A percentile compares a stretch with the other conserved stretches of the same genome.
These are phyloP conservation scores for Pampusana beccarii DNA, from an alignment of 2,113 vertebrate species.

Conservation along the genomic window DNA sequence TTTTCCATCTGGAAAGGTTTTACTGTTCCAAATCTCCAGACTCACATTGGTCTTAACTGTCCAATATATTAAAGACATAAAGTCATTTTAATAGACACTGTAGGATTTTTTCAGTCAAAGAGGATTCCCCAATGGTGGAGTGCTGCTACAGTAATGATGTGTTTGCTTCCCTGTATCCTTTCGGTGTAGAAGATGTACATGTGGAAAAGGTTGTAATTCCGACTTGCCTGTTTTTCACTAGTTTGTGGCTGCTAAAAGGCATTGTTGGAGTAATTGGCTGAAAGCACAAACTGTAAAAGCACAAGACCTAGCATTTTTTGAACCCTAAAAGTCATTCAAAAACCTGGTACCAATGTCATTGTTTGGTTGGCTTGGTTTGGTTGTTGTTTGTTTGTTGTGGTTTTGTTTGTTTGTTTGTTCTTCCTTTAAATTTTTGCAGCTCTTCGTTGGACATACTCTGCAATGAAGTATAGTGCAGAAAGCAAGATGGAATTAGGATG, in stretches of 20 bases:
- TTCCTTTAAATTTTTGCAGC: neutral
- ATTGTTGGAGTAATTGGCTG: neutral
- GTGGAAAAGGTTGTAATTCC: neutral
- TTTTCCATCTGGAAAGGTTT: conserved; percentile 8
- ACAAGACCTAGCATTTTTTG: neutral
- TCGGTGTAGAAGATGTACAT: neutral
- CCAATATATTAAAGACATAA: neutral
- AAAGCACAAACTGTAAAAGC: neutral
- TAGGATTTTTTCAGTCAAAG: neutral
- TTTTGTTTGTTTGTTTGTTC: no score
- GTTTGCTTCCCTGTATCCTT: neutral
- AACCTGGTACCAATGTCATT: rapidly evolving
- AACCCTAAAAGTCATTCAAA: neutral
- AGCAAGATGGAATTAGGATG: neutral
- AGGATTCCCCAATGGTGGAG: neutral
- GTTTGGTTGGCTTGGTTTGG: no score
- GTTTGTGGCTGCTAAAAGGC: neutral
- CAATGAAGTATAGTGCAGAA: neutral
- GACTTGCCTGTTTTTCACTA: neutral
- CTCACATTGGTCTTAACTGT: neutral
- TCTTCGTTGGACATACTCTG: neutral
- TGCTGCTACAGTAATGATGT: neutral
- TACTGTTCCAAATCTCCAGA: conserved; percentile 10
- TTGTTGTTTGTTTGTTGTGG: no score
- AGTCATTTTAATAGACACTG: neutral